A percentile compares a stretch with the other conserved stretches of the same genome.
phyloP scores from a whole-genome alignment of 53 echinoderm and acorn worm species.

The Stichopus horrens region DNA sequence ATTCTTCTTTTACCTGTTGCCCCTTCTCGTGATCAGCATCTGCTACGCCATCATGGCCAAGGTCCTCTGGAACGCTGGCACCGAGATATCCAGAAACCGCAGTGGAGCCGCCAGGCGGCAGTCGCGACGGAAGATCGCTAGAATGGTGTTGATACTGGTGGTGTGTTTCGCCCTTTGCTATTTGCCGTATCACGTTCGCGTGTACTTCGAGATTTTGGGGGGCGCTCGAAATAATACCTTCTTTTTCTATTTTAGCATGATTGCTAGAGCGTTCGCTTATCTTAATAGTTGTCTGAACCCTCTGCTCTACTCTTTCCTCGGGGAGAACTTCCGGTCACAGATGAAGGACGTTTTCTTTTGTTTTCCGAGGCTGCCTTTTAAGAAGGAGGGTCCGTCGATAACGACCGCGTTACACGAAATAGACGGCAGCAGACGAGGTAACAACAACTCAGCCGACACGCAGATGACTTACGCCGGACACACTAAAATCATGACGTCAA shows the following conservation, averaged over 20 bases:
- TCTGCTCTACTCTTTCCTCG: slow-evolving; percentile 86
- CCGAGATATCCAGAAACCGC: slow-evolving; percentile 62
- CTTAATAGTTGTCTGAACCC: slow-evolving; percentile 92
- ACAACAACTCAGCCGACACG: slow-evolving; percentile 28
- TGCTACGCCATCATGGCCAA: slow-evolving; percentile 89
- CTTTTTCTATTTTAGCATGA: slow-evolving; percentile 57
- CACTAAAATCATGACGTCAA: slow-evolving; percentile 20
- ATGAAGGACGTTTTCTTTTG: slow-evolving; percentile 63
- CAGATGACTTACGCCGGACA: slow-evolving; percentile 36
- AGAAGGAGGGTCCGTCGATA: not conserved
- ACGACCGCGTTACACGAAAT: slow-evolving; percentile 25
- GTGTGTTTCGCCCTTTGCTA: slow-evolving; percentile 80
- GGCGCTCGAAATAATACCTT: slow-evolving; percentile 13
- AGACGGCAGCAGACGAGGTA: slow-evolving; percentile 37
- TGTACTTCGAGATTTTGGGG: slow-evolving; percentile 47
- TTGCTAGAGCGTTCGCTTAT: slow-evolving; percentile 66
- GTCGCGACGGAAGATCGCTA: slow-evolving; percentile 82
- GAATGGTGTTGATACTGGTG: slow-evolving; percentile 84
- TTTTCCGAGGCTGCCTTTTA: not conserved
- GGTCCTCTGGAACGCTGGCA: slow-evolving; percentile 70
- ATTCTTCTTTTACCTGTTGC: slow-evolving; percentile 78
- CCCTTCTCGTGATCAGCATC: slow-evolving; percentile 66
- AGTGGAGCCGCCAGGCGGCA: slow-evolving; percentile 66
- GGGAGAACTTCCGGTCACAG: slow-evolving; percentile 86
- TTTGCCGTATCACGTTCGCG: slow-evolving; percentile 75